Conservation (phyloP, 2,888 invertebrate genomes). For the Blomia tropicalis region DNA sequence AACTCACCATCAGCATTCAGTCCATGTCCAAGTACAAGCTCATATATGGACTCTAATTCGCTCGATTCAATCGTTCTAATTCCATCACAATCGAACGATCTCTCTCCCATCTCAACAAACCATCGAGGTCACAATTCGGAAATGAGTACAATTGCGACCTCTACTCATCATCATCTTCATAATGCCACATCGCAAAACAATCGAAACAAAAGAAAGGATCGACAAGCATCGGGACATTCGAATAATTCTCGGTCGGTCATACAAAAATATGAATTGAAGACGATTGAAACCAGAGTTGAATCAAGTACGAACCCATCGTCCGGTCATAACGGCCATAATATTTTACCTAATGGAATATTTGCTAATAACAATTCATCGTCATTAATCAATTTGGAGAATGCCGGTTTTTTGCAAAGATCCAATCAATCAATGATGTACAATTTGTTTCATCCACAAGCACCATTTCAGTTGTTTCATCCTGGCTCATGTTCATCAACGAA, state of each 20-base stretch:
- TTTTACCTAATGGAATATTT: neutral
- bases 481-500: neutral
- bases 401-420: neutral
- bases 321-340: neutral
- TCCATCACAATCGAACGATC: neutral
- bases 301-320: neutral
- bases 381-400: neutral
- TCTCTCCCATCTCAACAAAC: neutral
- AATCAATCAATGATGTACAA: neutral
- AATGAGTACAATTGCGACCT: neutral
- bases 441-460: neutral
- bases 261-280: neutral
- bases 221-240: neutral
- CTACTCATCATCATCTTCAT: neutral
- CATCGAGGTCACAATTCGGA: neutral
- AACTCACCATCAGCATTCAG: slow-evolving; percentile 1
- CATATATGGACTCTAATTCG: neutral
- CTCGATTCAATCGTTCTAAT: neutral
- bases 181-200: neutral
- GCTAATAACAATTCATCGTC: neutral
- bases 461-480: neutral
- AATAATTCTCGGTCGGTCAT: neutral
- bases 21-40: neutral
- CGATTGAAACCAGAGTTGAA: neutral
- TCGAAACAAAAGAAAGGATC: neutral